Base-by-base conservation (phyloP, 2,797 vertebrate species). In the Galagoides demidoff region DNA sequence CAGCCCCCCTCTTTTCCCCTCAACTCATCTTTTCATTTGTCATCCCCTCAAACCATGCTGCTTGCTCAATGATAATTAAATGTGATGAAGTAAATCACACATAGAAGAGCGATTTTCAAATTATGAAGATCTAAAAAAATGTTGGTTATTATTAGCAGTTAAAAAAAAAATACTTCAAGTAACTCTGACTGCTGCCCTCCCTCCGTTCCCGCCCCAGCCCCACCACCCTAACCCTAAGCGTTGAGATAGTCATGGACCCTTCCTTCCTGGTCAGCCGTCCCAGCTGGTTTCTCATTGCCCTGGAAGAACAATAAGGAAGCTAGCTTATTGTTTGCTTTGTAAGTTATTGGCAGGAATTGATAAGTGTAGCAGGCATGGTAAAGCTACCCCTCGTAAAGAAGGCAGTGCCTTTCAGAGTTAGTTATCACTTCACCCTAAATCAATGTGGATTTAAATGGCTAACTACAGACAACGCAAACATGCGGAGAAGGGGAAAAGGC, bases 301-400 rank as follows among this genome's bases (percentile, higher is more conserved):
- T 83, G n/a, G 52, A n/a, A 89, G 87, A 57, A 61, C 39, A 34
- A 93, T 61, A 93, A 89, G 89, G 87, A 91, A 91, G 73, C 37
- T 81, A n/a, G 31, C 19, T 95, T 74, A 74, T 0, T 73, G 29
- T 81, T 91, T 76, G 78, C n/a, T n/a, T 92, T 90, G 90, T 34
- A 79, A 45, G 59, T 89, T 97, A 91, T 70, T 43, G 43, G 61
- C 23, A 92, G 85, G 37, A 64, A 73, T 61, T 49, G 13, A 10
- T 66, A 79, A 49, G 12, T n/a, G 13, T 10, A 61, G 25, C 20
- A 77, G 25, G 55, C 3, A 22, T 70, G 20, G 17, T 25, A 19
- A 19, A 39, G 37, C 16, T 66, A 68, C 45, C 8, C 5, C 45
- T 84, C 43, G n/a, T 63, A 73, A 88, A 89, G 70, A 94, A 86